Evolutionary conservation across 2,888 invertebrate genomes (phyloP).

Genomic region (Hybos culiciformis): DNA sequence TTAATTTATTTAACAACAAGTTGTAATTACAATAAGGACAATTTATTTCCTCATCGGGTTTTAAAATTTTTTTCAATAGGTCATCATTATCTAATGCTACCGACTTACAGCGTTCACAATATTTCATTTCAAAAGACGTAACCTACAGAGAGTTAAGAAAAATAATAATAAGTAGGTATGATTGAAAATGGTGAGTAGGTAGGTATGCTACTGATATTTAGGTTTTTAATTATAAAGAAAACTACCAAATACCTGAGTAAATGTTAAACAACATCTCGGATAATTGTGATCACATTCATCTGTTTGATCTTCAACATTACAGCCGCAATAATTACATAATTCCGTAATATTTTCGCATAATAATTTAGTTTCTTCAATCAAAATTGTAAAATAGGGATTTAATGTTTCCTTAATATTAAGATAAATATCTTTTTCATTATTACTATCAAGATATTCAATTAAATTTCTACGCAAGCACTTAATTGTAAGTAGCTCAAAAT

Average conservation of each 20-base stretch:
- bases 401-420: neutral
- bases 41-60: constrained; percentile 15
- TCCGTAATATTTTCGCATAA: constrained; percentile 12
- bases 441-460: neutral
- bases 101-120: constrained; percentile 23
- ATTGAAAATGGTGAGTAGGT: too few species aligned
- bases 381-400: neutral
- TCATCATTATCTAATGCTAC: constrained; percentile 18
- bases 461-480: constrained; percentile 16
- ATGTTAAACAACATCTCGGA: constrained; percentile 24
- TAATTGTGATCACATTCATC: constrained; percentile 19
- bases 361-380: constrained; percentile 4
- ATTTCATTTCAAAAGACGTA: constrained; percentile 19
- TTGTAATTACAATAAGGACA: constrained; percentile 20
- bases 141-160: constrained; percentile 14
- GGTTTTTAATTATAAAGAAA: too few species aligned
- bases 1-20: constrained; percentile 3
- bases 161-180: neutral
- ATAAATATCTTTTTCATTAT: neutral
- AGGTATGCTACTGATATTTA: too few species aligned
- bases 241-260: constrained; percentile 19
- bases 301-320: constrained; percentile 10
- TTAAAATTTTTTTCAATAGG: constrained; percentile 21
- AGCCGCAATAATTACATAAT: constrained; percentile 18
- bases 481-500: constrained; percentile 21